Base-by-base conservation (phyloP, 2,797 vertebrate genomes). In the Protonibea diacanthus region DNA sequence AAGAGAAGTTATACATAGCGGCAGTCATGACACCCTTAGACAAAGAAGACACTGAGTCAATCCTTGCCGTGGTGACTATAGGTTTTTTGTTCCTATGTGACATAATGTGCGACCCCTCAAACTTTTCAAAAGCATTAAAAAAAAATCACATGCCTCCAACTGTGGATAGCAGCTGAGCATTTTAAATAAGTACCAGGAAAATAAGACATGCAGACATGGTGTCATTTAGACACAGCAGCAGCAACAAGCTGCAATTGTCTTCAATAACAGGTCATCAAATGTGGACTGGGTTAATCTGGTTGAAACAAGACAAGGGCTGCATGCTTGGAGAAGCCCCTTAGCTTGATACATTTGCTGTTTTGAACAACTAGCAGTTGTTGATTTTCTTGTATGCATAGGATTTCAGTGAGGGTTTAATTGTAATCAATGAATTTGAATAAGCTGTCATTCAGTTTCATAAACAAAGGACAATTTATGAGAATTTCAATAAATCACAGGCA, bases 191-290 rank as follows among this genome's bases (percentile, higher is more conserved):
- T 14, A 18, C 33, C 10, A 25, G 20, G 21, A 42, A 44, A 53
- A 48, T 7, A 57, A 7, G 33, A 21, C 66, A 42, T 17, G 61
- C 66, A 77, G 23, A 80, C 25, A 55, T 20, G n/a, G 33, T 68
- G 44, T 68, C 61, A 76, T 59, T 59, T 71, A 29, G 25, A 70
- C 68, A 81, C 15, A 56, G n/a, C 38, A 47, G 29, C 20, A 59
- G 40, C 58, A 63, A 71, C 70, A 67, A 59, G 68, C 63, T 70
- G 49, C 63, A 72, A 73, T 76, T 81, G 49, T 81, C 67, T 44
- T 63, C 64, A 64, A 62, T 72, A 76, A 67, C 67, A 57, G 52
- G 75, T 74, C 59, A 51, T 67, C 58, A 73, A 8, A 58, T 38
- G 42, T 64, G 76, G 15, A 65, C 47, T 5, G 59, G 42, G 61